Evolutionary conservation across 2,797 vertebrate species (phyloP).

Genomic region (Diplodus sargus): DNA sequence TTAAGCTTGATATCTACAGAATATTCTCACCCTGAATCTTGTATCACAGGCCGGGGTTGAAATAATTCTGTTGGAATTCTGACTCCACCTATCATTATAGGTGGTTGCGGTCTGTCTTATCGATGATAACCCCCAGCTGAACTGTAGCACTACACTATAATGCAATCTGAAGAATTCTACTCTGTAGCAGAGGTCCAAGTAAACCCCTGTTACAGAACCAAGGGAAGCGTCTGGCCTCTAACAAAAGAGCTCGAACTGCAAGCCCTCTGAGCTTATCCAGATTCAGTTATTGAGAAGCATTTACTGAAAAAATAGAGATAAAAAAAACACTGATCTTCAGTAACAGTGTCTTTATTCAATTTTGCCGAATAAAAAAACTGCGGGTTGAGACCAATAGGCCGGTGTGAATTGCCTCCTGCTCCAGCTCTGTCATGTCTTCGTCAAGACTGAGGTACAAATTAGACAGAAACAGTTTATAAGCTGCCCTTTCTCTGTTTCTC

Average conservation of each 20-base stretch:
- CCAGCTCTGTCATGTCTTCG: conserved; percentile 44
- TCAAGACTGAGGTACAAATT: conserved; percentile 55
- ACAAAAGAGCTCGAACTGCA: not conserved
- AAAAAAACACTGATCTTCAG: conserved; percentile 8
- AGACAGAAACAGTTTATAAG: conserved; percentile 42
- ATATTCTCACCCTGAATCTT: too few relatives aligned
- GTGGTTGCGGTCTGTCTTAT: too few relatives aligned
- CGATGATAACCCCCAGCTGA: too few relatives aligned
- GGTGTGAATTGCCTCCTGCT: conserved; percentile 50
- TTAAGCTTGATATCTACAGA: too few relatives aligned
- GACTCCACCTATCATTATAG: too few relatives aligned
- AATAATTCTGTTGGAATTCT: too few relatives aligned
- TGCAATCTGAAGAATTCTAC: too few relatives aligned
- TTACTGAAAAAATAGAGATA: not conserved
- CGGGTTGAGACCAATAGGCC: conserved; percentile 30
- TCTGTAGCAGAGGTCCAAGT: too few relatives aligned
- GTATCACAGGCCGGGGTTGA: too few relatives aligned
- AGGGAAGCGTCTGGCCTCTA: not conserved
- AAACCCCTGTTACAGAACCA: not conserved
- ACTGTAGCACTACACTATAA: too few relatives aligned
- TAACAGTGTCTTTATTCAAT: conserved; percentile 34
- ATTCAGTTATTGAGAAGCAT: conserved; percentile 9
- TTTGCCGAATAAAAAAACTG: conserved; percentile 20
- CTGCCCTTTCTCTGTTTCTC: conserved; percentile 27
- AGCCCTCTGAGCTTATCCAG: conserved; percentile 10